phyloP scores from a whole-genome alignment of 1,140 invertebrate genomes.

The Drosophila rufa region DNA sequence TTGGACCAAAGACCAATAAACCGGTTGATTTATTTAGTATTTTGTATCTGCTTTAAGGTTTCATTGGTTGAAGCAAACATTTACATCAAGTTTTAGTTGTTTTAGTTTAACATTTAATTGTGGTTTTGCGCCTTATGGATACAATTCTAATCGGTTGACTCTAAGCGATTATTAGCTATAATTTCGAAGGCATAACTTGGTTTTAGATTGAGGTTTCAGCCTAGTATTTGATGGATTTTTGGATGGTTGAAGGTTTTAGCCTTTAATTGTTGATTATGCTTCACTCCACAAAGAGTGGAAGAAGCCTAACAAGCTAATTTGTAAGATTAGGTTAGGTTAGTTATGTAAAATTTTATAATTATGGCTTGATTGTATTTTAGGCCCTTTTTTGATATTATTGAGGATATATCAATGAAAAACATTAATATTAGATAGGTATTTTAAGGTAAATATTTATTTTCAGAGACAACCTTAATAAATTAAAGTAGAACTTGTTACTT shows the following conservation, averaged over 20 bases:
- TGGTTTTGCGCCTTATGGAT: slow-evolving; percentile 8
- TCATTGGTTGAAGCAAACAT: slow-evolving; percentile 56
- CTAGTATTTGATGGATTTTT: not conserved
- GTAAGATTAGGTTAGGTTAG: not conserved
- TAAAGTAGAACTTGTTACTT: too few species aligned
- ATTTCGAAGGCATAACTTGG: not conserved
- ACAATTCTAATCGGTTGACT: not conserved
- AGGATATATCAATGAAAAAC: not conserved
- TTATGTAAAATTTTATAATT: not conserved
- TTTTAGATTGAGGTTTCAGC: not conserved
- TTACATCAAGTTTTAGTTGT: slow-evolving; percentile 31
- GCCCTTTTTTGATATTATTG: not conserved
- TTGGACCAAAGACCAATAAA: slow-evolving; percentile 54
- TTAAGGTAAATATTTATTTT: not conserved
- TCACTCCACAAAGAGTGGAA: not conserved
- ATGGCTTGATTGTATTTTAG: not conserved
- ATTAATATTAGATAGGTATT: not conserved
- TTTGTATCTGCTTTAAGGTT: slow-evolving; percentile 44
- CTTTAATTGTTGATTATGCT: not conserved
- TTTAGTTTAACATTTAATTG: slow-evolving; percentile 23
- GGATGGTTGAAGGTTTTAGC: not conserved
- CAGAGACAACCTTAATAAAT: too few species aligned
- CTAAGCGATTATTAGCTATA: slow-evolving; percentile 4
- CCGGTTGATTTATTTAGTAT: slow-evolving; percentile 57
- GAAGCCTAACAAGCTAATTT: not conserved